Evolutionary conservation across 2,113 vertebrate genomes (phyloP), one percentile per base, ranked within the genome.

Genomic region (Varanus salvator): DNA sequence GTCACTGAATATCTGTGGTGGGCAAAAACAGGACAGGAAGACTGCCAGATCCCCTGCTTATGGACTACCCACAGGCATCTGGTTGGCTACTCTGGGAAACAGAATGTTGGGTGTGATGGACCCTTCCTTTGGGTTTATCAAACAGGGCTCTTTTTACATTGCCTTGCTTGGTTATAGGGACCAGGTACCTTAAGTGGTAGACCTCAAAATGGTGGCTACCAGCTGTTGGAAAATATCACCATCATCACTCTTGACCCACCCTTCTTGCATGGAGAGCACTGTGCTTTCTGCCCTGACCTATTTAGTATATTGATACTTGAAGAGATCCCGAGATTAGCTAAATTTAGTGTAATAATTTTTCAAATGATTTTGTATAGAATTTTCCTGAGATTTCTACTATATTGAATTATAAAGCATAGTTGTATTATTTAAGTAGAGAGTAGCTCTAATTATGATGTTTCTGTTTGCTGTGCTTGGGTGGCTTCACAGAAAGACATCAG

Each of bases 291-390:
- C 57, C 57, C 9, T 15, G 12, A 11, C 57, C 9, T 15, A 12
- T 15, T 60, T 60, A 3, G 17, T 12, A 60, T 60, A 94, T 74
- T 86, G 93, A 87, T 38, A 57, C 87, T 93, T 91, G 85, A 54
- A 84, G 92, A 93, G 87, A 91, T 85, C 78, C 57, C 52, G 83
- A 93, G 90, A 94, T 90, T 89, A 90, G 88, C 68, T 75, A 69
- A 93, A 90, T 86, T 94, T 92, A 92, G 48, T 90, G 91, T 94
- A 94, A 94, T 95, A 88, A 6, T 19, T 71, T 85, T 44, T 50
- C 48, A 31, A 69, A 72, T 15, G 9, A 15, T 60, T 60, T 60
- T 60, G 2, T 60, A 60, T 60, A 60, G 11, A 60, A 60, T 60
- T 60, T 15, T 48, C n/a, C 34, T 75, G 14, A 31, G 14, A 17